Evolutionary conservation across 2,888 invertebrate species (phyloP).

Genomic region (Eulithis prunata): DNA sequence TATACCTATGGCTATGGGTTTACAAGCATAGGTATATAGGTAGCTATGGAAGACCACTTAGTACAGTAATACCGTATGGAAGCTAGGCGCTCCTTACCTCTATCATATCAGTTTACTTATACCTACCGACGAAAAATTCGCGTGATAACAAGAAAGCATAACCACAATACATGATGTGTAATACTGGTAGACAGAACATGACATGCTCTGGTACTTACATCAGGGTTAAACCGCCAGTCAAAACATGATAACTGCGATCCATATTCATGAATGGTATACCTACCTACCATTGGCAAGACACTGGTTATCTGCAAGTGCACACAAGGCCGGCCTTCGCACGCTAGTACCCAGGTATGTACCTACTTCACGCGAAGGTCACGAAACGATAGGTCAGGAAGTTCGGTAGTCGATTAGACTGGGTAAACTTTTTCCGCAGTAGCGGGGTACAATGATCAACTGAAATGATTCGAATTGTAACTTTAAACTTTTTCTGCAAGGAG

Average conservation of each 20-base stretch:
- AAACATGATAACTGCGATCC: conserved; percentile 17
- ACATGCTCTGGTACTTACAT: background rate
- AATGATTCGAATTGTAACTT: too few relatives aligned
- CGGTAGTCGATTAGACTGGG: conserved; percentile 3
- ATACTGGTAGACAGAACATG: conserved; percentile 1
- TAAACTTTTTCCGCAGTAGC: conserved; percentile 8
- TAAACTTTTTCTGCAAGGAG: too few relatives aligned
- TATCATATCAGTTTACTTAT: too few relatives aligned
- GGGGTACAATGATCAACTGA: too few relatives aligned
- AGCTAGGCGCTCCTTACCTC: background rate
- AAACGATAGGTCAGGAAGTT: conserved; percentile 22
- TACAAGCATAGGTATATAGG: too few relatives aligned
- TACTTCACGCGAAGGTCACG: conserved; percentile 20
- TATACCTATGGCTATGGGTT: background rate
- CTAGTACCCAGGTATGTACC: conserved; percentile 8
- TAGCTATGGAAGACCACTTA: too few relatives aligned
- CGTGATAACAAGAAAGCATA: too few relatives aligned
- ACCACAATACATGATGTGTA: too few relatives aligned
- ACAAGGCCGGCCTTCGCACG: conserved; percentile 21
- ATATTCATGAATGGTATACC: conserved; percentile 22
- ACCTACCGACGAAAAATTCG: too few relatives aligned
- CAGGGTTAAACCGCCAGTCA: conserved; percentile 10
- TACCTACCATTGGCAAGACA: conserved; percentile 1
- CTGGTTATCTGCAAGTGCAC: conserved; percentile 21
- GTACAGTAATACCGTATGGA: background rate